Base-by-base conservation (phyloP, 2,113 vertebrate genomes). In the Callaeas wilsoni region DNA sequence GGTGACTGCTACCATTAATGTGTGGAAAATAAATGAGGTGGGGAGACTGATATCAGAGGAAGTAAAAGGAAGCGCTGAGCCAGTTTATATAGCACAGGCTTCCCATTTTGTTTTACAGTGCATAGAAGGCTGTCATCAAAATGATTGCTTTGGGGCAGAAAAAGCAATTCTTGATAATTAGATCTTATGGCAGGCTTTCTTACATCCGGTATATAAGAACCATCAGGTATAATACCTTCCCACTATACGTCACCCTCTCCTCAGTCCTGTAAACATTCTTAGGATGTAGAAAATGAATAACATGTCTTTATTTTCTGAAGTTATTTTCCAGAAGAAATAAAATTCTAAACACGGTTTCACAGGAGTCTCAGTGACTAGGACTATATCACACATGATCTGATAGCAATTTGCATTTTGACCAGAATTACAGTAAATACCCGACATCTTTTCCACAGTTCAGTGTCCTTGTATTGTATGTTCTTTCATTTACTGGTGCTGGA, bases 1-100 rank as follows among this genome's bases (percentile, higher is more conserved):
- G 98, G 98, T 98, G 98, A 98, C 98, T 98, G 98, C 97, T 98
- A 98, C 98, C 98, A 98, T 98, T 98, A 98, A 98, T 98, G 98
- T 98, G 97, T 97, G 97, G 97, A 98, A 98, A 98, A 98, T 98
- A 98, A 98, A 98, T 98, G 98, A 98, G 98, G 98, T 96, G 91
- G 89, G 74, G 97, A 98, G 90, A 84, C 97, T 84, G 97, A 97
- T 98, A 97, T 96, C 97, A 95, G 96, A 97, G 94, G 97, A 98
- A 98, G 96, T 95, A 96, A 92, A 96, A 95, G 95, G 97, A 97
- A 97, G 97, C 88, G 4, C 90, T 73, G 79, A 97, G 95, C 95
- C 96, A 90, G 97, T 98, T 98, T 98, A 97, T 98, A 96, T 92
- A 97, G 97, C 96, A 87, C 97, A 97, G 96, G 92, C 79, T 97